A percentile compares a stretch with the other conserved stretches of the same genome.
Conservation (phyloP, 1,140 invertebrate species). For the Drosophila erecta region DNA sequence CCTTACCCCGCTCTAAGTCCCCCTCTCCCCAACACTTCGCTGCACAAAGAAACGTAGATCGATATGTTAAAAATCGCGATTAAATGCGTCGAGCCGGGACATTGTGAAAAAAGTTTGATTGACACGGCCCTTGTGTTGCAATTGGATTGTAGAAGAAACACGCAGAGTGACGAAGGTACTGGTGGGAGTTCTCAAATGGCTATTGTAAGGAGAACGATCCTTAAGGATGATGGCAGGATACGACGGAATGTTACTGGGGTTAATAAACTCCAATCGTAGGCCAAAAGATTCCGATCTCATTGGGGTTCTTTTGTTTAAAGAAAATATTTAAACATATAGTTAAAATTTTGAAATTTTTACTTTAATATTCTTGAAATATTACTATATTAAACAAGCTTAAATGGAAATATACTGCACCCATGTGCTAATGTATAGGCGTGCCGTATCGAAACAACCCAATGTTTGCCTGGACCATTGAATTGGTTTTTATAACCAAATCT, state of each 20-base stretch:
- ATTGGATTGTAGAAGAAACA: constrained; percentile 39
- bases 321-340: no score
- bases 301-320: not conserved
- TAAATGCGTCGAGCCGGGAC: constrained; percentile 63
- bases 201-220: constrained; percentile 19
- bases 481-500: constrained; percentile 2
- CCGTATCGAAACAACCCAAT: not conserved
- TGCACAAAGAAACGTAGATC: constrained; percentile 40
- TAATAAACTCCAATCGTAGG: constrained; percentile 18
- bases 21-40: not conserved
- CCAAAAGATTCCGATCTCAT: not conserved
- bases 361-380: no score
- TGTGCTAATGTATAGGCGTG: no score
- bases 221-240: constrained; percentile 7
- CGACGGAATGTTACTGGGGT: not conserved
- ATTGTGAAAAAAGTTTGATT: constrained; percentile 76
- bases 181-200: constrained; percentile 27
- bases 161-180: constrained; percentile 20
- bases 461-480: not conserved
- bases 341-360: no score
- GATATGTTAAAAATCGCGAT: constrained; percentile 79
- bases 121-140: constrained; percentile 68
- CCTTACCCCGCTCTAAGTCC: constrained; percentile 3
- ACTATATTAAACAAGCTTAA: no score
- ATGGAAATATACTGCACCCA: no score